These are phyloP conservation scores for Drosophila tristis DNA, from an alignment of 1,140 invertebrate species.

Conservation along the genomic window DNA sequence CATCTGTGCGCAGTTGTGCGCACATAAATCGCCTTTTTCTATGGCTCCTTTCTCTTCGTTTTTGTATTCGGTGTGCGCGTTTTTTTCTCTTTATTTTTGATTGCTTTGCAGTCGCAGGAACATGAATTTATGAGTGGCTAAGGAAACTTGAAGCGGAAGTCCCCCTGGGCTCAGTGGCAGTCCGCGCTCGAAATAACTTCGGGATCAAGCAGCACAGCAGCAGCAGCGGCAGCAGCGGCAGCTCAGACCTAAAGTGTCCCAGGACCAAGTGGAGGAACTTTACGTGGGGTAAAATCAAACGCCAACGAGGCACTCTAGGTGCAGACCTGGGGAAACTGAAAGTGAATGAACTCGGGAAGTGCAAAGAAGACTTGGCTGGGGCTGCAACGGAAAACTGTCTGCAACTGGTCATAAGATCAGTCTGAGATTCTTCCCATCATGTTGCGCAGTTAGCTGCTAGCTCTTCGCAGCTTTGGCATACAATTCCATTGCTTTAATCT, in stretches of 20 bases:
- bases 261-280: slow-evolving; percentile 6
- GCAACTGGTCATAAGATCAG: too few species aligned
- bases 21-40: slow-evolving; percentile 61
- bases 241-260: slow-evolving; percentile 1
- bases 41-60: slow-evolving; percentile 8
- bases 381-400: too few species aligned
- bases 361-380: too few species aligned
- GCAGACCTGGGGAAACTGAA: too few species aligned
- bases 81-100: slow-evolving; percentile 12
- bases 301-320: too few species aligned
- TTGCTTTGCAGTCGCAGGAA: background rate
- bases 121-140: slow-evolving; percentile 29
- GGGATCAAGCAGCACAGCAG: slow-evolving; percentile 2
- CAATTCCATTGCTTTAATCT: too few species aligned
- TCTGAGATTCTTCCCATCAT: too few species aligned
- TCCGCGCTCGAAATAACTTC: slow-evolving; percentile 34
- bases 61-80: slow-evolving; percentile 2
- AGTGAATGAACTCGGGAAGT: too few species aligned
- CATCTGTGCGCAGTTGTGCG: slow-evolving; percentile 76
- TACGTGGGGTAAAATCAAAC: background rate
- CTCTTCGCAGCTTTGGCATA: too few species aligned
- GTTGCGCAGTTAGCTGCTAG: too few species aligned
- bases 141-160: slow-evolving; percentile 33
- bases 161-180: slow-evolving; percentile 16
- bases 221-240: slow-evolving; percentile 4